Base-by-base conservation (phyloP, 2,113 vertebrate genomes). In the Platysternon megacephalum region DNA sequence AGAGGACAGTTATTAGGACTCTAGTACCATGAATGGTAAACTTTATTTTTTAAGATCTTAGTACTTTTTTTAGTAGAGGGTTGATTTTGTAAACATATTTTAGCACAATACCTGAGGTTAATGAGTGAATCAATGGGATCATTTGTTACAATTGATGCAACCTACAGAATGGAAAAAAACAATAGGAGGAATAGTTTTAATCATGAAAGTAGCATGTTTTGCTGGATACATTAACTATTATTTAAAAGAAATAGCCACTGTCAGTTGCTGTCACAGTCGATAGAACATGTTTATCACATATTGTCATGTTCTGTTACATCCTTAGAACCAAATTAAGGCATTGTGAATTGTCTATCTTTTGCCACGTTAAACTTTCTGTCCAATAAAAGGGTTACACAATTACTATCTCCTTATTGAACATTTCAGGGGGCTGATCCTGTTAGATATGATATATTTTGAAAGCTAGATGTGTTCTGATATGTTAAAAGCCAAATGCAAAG, bases 401-500 rank as follows among this genome's bases (percentile, higher is more conserved):
- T 86, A 87, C 68, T 84, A 26, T 93, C 35, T 28, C 42, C 82
- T 11, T 42, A 39, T 84, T 91, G 86, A 87, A 87, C 19, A 4
- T 87, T 78, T 80, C 53, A 74, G 88, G 48, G 79, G 12, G 10
- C 44, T 78, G 35, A 39, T 16, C 32, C 42, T 35, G 65, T 86
- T 44, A 56, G 29, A 65, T 56, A 13, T 39, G 11, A 82, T 52
- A 83, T 84, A 83, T 87, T 84, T 74, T 81, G 17, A 87, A 19
- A 46, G 76, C 84, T 93, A 86, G 52, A 68, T 58, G 32, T 42
- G 6, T 39, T 72, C 2, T n/a, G 81, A 55, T 48, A 79, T 85
- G 87, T 95, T 79, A 89, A 85, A 87, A 90, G 61, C 5, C 82
- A 91, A 56, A 96, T 92, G 42, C 28, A 55, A 28, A 56, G 14